Evolutionary conservation across 2,113 vertebrate species (phyloP), one percentile per base, ranked within the genome.

Genomic region (Pseudorasbora parva): DNA sequence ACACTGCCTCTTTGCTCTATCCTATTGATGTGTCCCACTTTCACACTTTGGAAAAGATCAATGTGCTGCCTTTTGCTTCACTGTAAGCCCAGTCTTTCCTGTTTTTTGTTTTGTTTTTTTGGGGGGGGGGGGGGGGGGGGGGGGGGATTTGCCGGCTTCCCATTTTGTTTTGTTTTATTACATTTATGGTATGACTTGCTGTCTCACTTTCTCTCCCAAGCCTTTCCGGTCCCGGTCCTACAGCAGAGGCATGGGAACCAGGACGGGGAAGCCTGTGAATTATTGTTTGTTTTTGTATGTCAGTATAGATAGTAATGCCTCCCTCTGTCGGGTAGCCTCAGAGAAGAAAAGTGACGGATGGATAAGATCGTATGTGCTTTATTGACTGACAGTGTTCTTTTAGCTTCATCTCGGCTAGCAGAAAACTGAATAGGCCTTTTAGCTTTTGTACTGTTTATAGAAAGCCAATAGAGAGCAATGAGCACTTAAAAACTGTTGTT

Each of bases 231-330:
- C 81, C 77, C 71, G 54, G 71, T 71, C 25, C 41, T 82, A 74
- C 47, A 72, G 30, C 30, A 54, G 43, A 78, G 78, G 68, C 86
- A 82, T 83, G 82, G 85, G 82, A 86, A 79, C 68, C 69, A 27
- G 59, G 30, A 23, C n/a, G 14, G 51, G 19, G 45, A 78, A 78
- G 66, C 76, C 60, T 87, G 84, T 86, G 78, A 86, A 66, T 90
- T 87, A 85, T 80, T 82, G 83, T 88, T 87, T 86, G 79, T 84
- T 86, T 90, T 81, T 77, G 62, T 86, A 84, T 77, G 37, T 51
- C 59, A 41, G 73, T 90, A 85, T 85, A 57, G 81, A 84, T 51
- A 85, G 89, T 86, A 88, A 89, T 91, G 83, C 77, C 59, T 85
- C 85, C 89, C 84, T 78, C 45, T 69, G 72, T 79, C 74, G 68